These are phyloP conservation scores for Sprattus sprattus DNA, from an alignment of 2,113 vertebrate species.

Conservation along the genomic window DNA sequence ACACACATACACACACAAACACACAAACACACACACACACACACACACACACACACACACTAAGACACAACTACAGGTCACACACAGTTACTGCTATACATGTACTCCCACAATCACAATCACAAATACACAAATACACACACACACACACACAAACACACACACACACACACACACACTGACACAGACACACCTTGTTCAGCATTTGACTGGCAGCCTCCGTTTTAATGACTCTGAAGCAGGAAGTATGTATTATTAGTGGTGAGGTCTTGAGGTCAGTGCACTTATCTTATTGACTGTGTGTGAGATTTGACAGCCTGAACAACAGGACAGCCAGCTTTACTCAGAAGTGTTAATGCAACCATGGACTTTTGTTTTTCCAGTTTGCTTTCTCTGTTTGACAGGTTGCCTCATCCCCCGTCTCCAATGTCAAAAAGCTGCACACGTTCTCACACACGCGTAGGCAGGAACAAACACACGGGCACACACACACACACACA, in stretches of 20 bases:
- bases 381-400: background rate
- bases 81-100: slow-evolving; percentile 30
- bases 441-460: background rate
- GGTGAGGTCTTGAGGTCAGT: background rate
- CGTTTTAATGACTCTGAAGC: background rate
- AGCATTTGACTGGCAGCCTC: too few species aligned
- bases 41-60: slow-evolving; percentile 40
- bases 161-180: slow-evolving; percentile 29
- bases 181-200: slow-evolving; percentile 20
- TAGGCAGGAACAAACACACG: background rate
- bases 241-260: background rate
- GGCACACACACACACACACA: background rate
- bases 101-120: background rate
- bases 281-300: background rate
- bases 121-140: slow-evolving; percentile 1
- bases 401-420: background rate
- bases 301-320: background rate
- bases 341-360: background rate
- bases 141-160: slow-evolving; percentile 28
- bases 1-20: slow-evolving; percentile 22
- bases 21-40: slow-evolving; percentile 16
- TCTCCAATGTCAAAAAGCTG: background rate
- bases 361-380: background rate
- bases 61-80: slow-evolving; percentile 18
- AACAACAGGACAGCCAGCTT: background rate